Percentiles rank a stretch among this genome's conserved stretches.
These are phyloP conservation scores for Ibidorhyncha struthersii DNA, from an alignment of 2,113 vertebrate species.

Conservation along the genomic window DNA sequence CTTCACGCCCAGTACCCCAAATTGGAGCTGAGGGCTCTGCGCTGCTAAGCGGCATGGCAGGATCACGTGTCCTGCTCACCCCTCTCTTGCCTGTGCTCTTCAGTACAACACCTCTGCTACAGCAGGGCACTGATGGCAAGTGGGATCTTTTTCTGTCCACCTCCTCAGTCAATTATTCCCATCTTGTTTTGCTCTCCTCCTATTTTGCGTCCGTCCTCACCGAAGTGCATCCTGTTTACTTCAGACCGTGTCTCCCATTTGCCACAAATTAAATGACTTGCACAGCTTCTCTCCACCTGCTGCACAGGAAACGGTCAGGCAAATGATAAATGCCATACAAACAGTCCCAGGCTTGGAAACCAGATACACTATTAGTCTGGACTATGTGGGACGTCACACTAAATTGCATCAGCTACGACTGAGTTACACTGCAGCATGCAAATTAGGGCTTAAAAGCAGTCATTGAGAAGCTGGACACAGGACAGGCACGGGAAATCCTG, in stretches of 20 bases:
- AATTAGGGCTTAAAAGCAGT: constrained; percentile 6
- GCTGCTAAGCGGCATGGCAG: not conserved
- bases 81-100: not conserved
- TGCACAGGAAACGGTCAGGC: not conserved
- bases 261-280: constrained; percentile 5
- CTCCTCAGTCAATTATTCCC: not conserved
- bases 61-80: not conserved
- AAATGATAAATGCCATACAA: not conserved
- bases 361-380: not conserved
- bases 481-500: not conserved
- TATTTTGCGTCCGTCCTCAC: not conserved
- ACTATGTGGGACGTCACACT: not conserved
- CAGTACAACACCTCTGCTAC: not conserved
- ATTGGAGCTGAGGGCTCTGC: not conserved
- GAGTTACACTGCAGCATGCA: not conserved
- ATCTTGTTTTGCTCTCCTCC: not conserved
- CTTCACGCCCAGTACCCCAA: accelerated
- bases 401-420: not conserved
- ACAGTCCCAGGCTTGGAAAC: not conserved
- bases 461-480: not conserved
- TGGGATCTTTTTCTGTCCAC: not conserved
- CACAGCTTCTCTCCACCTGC: constrained; percentile 10
- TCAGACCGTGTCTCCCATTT: not conserved
- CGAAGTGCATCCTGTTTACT: not conserved
- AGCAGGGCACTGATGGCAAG: not conserved